These are phyloP conservation scores for Tribolium castaneum DNA, from an alignment of 1,140 invertebrate genomes.

Conservation along the genomic window DNA sequence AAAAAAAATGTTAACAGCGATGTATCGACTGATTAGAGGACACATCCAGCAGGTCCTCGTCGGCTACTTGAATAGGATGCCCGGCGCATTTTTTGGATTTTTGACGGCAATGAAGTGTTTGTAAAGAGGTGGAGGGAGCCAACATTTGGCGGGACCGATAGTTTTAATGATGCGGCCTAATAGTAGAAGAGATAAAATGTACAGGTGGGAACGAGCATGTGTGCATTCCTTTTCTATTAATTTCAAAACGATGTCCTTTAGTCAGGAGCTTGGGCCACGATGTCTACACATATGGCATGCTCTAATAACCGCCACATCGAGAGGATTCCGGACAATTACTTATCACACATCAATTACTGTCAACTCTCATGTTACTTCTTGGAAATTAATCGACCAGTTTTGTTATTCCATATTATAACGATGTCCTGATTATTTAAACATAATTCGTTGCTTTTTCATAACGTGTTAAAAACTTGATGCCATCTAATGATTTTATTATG, in stretches of 20 bases:
- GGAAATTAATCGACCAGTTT: constrained; percentile 26
- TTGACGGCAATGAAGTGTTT: constrained; percentile 35
- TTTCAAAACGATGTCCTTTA: constrained; percentile 25
- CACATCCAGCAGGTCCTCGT: neutral
- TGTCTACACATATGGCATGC: constrained; percentile 16
- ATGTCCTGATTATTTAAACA: neutral
- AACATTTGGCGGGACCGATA: constrained; percentile 26
- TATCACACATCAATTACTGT: constrained; percentile 22
- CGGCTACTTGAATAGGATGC: constrained; percentile 27
- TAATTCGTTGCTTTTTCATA: neutral
- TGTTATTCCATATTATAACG: neutral
- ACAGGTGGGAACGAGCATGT: constrained; percentile 30
- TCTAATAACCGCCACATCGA: constrained; percentile 19
- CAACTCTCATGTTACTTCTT: constrained; percentile 23
- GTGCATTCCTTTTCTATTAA: constrained; percentile 32
- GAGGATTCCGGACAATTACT: constrained; percentile 29
- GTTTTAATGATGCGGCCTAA: constrained; percentile 30
- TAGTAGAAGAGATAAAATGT: constrained; percentile 33
- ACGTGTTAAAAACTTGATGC: neutral
- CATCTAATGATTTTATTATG: neutral
- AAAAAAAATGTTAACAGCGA: constrained; percentile 12
- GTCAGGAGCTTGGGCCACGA: constrained; percentile 28
- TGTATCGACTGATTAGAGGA: constrained; percentile 7
- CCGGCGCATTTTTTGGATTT: constrained; percentile 29
- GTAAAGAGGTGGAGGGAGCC: constrained; percentile 21